Base-by-base conservation (phyloP, 2,888 invertebrate genomes). In the Hydroisotoma schaefferi region DNA sequence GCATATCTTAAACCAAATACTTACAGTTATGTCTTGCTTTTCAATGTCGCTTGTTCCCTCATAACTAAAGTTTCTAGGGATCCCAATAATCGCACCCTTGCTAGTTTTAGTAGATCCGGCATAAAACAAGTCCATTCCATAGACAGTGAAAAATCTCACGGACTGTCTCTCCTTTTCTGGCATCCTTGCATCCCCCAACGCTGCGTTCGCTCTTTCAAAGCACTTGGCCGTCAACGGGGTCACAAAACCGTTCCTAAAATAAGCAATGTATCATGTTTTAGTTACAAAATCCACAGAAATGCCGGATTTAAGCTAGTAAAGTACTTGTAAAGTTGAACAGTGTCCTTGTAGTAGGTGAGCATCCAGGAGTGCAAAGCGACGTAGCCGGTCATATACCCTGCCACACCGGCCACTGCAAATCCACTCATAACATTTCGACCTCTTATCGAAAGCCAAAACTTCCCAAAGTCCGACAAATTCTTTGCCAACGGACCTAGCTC, bases 11-110 rank as follows among this genome's bases (percentile, higher is more conserved):
- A 52, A 43, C 8, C 22, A 37, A 33, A 33, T 25, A 12, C 22
- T 25, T 23, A 67, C 63, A 44, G 55, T n/a, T 20, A 67, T 67
- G 38, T 67, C 61, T 12, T 57, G 10, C 44, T 40, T 59, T 46
- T 86, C 81, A 40, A 88, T 76, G 57, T 84, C 82, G 1, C 77
- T 76, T 18, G 76, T 63, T 20, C 79, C 78, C 53, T 79, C 78
- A 74, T 86, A 89, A 0, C 77, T 76, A 75, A 86, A 91, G 75
- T 85, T 86, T 0, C 80, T 78, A 18, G 92, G 92, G 46, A 92
- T 79, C 3, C 91, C 92, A 66, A 92, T 75, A 38, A 83, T 77
- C 20, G 81, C 83, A 15, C 90, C 90, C 77, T 76, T 83, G 54
- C 71, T 76, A 28, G 78, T 77, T 43, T 73, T 73, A 1, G 76